These are phyloP conservation scores for Scaptomyza montana DNA, from an alignment of 1,140 invertebrate genomes.

Conservation along the genomic window DNA sequence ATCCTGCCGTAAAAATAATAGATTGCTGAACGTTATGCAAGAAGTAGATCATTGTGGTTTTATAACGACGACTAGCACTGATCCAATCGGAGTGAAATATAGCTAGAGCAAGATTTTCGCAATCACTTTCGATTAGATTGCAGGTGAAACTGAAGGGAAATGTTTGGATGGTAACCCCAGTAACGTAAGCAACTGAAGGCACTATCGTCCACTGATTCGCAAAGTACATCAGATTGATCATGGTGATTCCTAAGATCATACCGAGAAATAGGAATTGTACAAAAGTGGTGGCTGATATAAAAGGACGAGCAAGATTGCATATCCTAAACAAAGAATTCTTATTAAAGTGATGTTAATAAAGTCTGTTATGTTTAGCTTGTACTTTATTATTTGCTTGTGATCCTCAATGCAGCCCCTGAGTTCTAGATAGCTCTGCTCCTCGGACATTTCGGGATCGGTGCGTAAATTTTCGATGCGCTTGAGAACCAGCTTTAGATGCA, in stretches of 20 bases:
- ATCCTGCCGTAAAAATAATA: conserved; percentile 50
- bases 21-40: too few relatives aligned
- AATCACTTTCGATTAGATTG: conserved; percentile 49
- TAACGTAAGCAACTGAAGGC: conserved; percentile 21
- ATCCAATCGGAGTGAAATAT: conserved; percentile 58
- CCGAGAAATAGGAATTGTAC: conserved; percentile 33
- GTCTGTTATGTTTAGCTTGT: background rate
- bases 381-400: conserved; percentile 50
- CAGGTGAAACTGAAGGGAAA: conserved; percentile 60
- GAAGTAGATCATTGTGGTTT: conserved; percentile 11
- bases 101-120: conserved; percentile 22
- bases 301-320: conserved; percentile 31
- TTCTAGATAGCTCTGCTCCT: conserved; percentile 25
- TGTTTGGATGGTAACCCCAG: conserved; percentile 38
- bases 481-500: conserved; percentile 37
- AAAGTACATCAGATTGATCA: conserved; percentile 57
- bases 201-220: conserved; percentile 32
- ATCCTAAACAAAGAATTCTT: conserved; percentile 6
- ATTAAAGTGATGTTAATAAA: background rate
- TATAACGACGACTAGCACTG: conserved; percentile 33
- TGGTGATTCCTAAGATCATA: conserved; percentile 24
- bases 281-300: conserved; percentile 25
- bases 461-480: conserved; percentile 36
- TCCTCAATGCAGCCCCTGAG: conserved; percentile 49
- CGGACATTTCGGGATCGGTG: conserved; percentile 18